phyloP scores from a whole-genome alignment of 2,113 vertebrate genomes.

The Atlantisia rogersi region DNA sequence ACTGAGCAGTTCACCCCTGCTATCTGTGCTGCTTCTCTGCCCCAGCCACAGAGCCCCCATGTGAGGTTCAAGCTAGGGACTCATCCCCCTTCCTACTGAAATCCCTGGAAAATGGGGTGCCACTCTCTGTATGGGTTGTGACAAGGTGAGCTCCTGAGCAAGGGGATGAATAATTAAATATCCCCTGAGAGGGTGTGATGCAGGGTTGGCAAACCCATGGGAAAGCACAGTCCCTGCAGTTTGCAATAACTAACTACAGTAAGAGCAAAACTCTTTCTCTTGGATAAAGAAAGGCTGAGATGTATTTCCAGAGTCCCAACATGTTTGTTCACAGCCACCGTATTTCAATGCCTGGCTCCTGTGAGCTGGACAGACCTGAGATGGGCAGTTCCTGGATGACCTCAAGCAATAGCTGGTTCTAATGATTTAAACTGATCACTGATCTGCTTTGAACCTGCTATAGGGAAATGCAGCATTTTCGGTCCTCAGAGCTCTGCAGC shows the following conservation, averaged over 20 bases:
- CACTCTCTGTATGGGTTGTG: background rate
- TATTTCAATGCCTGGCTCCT: background rate
- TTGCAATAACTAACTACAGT: background rate
- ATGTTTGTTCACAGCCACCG: background rate
- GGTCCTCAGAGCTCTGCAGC: background rate
- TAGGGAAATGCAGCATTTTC: background rate
- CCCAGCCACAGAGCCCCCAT: background rate
- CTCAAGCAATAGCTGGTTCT: background rate
- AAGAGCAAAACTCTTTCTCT: background rate
- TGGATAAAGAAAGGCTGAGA: background rate
- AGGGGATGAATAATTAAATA: background rate
- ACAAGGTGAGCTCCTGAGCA: background rate
- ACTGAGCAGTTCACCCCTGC: background rate
- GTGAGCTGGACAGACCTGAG: background rate
- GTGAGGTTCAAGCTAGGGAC: background rate
- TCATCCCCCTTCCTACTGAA: background rate
- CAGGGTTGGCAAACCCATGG: background rate
- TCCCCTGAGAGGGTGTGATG: fast-evolving
- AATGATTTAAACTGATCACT: background rate
- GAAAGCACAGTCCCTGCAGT: background rate
- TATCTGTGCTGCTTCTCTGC: fast-evolving
- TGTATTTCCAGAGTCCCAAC: background rate
- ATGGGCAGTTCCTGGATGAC: background rate
- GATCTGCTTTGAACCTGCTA: background rate
- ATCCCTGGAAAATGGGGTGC: background rate